Evolutionary conservation across 2,888 invertebrate species (phyloP), one percentile per base, ranked within the genome.

Genomic region (Eilema sororculum): DNA sequence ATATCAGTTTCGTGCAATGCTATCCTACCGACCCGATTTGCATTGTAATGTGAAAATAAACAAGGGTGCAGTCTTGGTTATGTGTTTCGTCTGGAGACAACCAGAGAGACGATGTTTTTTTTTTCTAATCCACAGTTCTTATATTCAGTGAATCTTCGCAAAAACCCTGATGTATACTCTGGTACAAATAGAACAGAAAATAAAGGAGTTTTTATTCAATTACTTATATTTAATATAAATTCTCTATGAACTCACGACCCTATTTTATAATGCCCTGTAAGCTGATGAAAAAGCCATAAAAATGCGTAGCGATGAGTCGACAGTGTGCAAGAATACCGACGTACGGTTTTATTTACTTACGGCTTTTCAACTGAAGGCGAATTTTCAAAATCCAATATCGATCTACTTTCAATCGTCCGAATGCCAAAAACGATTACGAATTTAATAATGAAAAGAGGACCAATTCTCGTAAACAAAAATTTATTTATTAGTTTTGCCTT

Each of bases 11-110:
- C 41, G 20, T 46, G 46, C 46, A 46, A 46, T 20, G 20, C 20
- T 46, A 46, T 46, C 20, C 46, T 46, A 1, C 41, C 41, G 1
- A 41, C 46, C 46, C 8, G 20, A n/a, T 52, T 52, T n/a, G 20
- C n/a, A 52, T 52, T 52, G 8, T 52, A 52, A 52, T 52, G 52
- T n/a, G n/a, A 52, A n/a, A 52, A 46, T 52, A 52, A 52, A 52
- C 52, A n/a, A 52, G 52, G 52, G 52, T 52, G n/a, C n/a, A 52
- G 20, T 52, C n/a, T 52, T 52, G 52, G 46, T 46, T n/a, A 41
- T 41, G 41, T 4, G 41, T 41, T 41, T 41, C 20, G 20, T 46
- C 20, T 46, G 46, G 46, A 20, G 46, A 46, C 46, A 3, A 46
- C 46, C 46, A 20, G 4, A n/a, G n/a, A n/a, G n/a, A n/a, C n/a